These are phyloP conservation scores for Eurosta solidaginis DNA, from an alignment of 1,140 invertebrate species.

Conservation along the genomic window DNA sequence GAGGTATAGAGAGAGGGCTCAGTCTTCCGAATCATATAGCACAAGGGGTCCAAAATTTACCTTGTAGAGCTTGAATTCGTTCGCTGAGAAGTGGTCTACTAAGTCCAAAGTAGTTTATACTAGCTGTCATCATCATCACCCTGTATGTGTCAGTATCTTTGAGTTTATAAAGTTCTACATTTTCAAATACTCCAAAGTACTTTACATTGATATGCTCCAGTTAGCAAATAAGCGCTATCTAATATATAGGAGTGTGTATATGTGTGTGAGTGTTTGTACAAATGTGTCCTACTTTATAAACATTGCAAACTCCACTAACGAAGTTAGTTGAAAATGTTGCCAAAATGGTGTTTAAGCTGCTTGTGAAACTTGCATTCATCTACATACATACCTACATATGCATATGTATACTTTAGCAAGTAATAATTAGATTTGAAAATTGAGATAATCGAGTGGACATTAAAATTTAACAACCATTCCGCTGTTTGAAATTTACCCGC, in stretches of 20 bases:
- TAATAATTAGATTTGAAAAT: slow-evolving; percentile 27
- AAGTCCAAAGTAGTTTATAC: no score
- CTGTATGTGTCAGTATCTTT: no score
- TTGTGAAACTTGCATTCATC: neutral
- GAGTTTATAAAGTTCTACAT: neutral
- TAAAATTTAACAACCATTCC: slow-evolving; percentile 13
- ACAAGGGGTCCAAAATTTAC: no score
- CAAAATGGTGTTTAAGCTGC: slow-evolving; percentile 15
- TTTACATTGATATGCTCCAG: slow-evolving; percentile 19
- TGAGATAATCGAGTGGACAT: slow-evolving; percentile 24
- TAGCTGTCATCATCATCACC: no score
- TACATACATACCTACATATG: no score
- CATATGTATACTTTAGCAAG: slow-evolving; percentile 22
- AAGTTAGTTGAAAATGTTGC: slow-evolving; percentile 18
- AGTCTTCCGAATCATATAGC: no score
- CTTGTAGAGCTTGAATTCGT: no score
- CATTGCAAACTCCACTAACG: slow-evolving; percentile 17
- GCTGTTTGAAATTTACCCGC: neutral
- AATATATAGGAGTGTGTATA: neutral
- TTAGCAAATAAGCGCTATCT: slow-evolving; percentile 7
- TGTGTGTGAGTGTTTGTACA: neutral
- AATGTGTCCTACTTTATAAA: slow-evolving; percentile 11
- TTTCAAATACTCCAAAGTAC: neutral
- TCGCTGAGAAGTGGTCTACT: no score
- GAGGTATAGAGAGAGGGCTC: no score